phyloP scores from a whole-genome alignment of 2,797 vertebrate species.

The Enteromius mattozi region DNA sequence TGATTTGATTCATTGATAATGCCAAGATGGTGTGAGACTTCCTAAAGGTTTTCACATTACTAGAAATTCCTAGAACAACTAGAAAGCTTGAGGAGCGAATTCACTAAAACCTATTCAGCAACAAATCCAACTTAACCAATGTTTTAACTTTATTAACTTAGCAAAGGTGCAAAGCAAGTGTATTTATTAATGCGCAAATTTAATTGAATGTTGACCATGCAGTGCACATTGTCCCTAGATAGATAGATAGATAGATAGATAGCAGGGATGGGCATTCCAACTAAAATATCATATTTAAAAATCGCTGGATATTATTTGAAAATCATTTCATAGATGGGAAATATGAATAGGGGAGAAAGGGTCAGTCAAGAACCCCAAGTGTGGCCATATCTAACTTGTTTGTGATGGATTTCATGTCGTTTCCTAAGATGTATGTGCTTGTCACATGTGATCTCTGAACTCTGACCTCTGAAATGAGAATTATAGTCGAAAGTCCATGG shows the following conservation, averaged over 20 bases:
- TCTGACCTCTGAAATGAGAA: constrained; percentile 16
- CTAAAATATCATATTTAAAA: no score
- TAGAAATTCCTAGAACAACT: not conserved
- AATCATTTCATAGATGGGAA: not conserved
- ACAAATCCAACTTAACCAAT: not conserved
- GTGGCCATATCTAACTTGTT: not conserved
- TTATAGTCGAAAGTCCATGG: not conserved
- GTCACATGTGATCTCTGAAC: constrained; percentile 10
- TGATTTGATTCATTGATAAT: constrained; percentile 64
- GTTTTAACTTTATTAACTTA: no score
- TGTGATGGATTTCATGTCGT: not conserved
- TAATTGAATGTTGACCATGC: not conserved
- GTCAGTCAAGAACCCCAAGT: not conserved
- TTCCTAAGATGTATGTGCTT: not conserved
- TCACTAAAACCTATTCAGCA: not conserved
- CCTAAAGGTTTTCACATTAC: not conserved
- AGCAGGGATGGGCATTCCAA: no score
- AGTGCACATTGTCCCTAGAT: not conserved
- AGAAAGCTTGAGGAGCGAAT: not conserved
- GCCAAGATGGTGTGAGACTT: constrained; percentile 35
- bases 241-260: not conserved
- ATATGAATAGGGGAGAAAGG: not conserved
- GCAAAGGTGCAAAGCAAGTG: no score
- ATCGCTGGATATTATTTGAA: no score
- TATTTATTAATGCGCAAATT: not conserved